Percentiles rank a stretch among this genome's conserved stretches.
Evolutionary conservation across 1,140 invertebrate genomes (phyloP).

Genomic region (Scaptomyza montana): DNA sequence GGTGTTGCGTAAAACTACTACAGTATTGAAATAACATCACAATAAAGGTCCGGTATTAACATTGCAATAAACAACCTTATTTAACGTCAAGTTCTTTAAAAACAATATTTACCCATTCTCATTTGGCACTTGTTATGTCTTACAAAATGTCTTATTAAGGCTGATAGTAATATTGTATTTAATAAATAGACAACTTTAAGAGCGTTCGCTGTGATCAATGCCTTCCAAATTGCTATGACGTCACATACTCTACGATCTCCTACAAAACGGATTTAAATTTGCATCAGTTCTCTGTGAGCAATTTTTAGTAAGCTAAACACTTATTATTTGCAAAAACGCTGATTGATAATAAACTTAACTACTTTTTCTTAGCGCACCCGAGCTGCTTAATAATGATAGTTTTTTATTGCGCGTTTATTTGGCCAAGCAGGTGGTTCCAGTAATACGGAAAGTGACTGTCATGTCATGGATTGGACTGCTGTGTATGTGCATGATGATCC

Average conservation of each 20-base stretch:
- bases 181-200: conserved; percentile 67
- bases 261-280: conserved; percentile 77
- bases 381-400: conserved; percentile 58
- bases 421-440: conserved; percentile 74
- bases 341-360: not conserved
- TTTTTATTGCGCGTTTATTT: conserved; percentile 75
- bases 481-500: conserved; percentile 33
- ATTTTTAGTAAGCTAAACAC: conserved; percentile 65
- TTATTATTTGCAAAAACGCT: too few species aligned
- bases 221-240: conserved; percentile 80
- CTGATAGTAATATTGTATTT: not conserved
- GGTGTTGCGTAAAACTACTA: not conserved
- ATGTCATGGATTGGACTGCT: conserved; percentile 81
- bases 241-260: conserved; percentile 80
- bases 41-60: too few species aligned
- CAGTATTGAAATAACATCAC: not conserved
- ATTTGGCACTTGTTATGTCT: not conserved
- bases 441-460: conserved; percentile 75
- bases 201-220: conserved; percentile 78
- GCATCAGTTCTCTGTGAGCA: conserved; percentile 71
- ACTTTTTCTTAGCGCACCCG: conserved; percentile 23
- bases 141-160: too few species aligned
- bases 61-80: too few species aligned
- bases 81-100: too few species aligned
- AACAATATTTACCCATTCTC: too few species aligned